Evolutionary conservation across 1,140 invertebrate genomes (phyloP).

Genomic region (Eriocheir sinensis): DNA sequence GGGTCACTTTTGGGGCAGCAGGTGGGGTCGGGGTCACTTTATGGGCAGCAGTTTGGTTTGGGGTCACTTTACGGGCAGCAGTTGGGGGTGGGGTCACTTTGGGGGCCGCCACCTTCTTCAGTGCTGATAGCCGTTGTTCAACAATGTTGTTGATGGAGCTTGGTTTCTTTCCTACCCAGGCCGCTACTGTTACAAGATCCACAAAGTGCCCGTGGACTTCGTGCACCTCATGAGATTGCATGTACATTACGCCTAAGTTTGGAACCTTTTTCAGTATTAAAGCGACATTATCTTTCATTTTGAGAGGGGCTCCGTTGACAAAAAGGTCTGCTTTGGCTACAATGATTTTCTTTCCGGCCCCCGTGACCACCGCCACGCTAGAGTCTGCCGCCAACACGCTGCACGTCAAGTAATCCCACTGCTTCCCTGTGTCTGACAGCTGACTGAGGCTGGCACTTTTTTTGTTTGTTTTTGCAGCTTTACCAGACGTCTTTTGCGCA

Average conservation of each 20-base stretch:
- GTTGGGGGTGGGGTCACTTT: too few relatives aligned
- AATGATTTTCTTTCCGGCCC: not conserved
- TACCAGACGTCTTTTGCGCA: too few relatives aligned
- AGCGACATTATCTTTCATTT: not conserved
- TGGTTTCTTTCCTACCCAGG: not conserved
- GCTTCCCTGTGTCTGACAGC: too few relatives aligned
- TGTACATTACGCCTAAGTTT: not conserved
- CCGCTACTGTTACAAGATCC: not conserved
- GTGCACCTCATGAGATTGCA: not conserved
- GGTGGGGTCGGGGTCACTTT: too few relatives aligned
- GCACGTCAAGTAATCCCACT: not conserved
- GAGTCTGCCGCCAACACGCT: not conserved
- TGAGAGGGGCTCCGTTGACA: not conserved
- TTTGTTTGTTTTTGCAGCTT: not conserved
- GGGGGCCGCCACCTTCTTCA: not conserved
- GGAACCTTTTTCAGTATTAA: not conserved
- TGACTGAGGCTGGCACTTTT: not conserved
- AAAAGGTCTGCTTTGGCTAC: not conserved
- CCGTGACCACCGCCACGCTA: not conserved
- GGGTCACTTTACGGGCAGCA: not conserved
- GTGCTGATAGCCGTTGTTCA: not conserved
- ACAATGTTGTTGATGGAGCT: not conserved
- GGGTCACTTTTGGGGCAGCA: not conserved
- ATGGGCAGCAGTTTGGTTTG: not conserved
- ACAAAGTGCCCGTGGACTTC: not conserved